Evolutionary conservation across 2,113 vertebrate genomes (phyloP), one percentile per base, ranked within the genome.

Genomic region (Ceuthmochares aereus): DNA sequence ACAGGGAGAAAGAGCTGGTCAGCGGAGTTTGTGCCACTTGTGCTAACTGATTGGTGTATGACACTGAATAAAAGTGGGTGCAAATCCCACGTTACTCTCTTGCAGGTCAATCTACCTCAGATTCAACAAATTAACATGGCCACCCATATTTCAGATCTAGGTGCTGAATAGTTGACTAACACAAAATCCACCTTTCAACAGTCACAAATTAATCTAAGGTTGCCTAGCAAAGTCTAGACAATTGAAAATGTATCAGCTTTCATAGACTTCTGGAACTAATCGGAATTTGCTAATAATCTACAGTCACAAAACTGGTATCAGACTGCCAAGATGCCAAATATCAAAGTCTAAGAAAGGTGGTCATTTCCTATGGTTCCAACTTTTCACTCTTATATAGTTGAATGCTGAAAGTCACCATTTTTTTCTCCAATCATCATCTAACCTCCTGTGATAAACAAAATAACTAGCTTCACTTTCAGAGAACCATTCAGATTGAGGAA

Each of bases 371-470:
- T 43, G 29, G 79, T 94, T 90, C 78, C 68, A 51, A 60, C 40
- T 92, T 60, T 60, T 84, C 66, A 32, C 49, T 93, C 43, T 84
- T 59, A 27, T n/a, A 14, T 34, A 78, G 91, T 95, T 63, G 29
- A 66, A 49, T 58, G 52, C 78, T 87, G 36, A 91, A 94, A 90
- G 67, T 12, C 66, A 84, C 54, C 62, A 87, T 54, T 63, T 88
- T 27, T 78, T 96, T 86, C 92, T 95, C 56, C 90, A 84, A 93
- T 75, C 83, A 45, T 69, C 45, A 14, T 90, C 76, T 73, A 93
- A 81, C 30, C 79, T 86, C 52, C 56, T 79, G 45, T 52, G 90
- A 40, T 60, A 76, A 89, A 64, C 32, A 86, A 81, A 92, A 67
- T 63, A 74, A 88, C 62, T 19, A 67, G 18, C n/a, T 27, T 88